Conservation (phyloP, 2,113 vertebrate genomes). For the Labeo catla region DNA sequence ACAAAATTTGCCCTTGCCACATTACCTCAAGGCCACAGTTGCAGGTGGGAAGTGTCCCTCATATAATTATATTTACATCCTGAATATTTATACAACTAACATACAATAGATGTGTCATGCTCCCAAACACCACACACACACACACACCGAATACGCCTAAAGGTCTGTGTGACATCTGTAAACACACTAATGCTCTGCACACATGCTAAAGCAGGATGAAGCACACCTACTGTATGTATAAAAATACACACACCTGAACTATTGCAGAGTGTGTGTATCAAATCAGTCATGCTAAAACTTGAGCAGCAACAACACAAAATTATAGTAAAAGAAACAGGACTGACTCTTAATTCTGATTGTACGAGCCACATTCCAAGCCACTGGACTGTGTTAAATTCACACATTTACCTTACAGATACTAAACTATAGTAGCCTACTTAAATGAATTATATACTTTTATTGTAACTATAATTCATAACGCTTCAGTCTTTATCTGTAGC, state of each 20-base stretch:
- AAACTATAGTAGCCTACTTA: not conserved
- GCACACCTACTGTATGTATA: not conserved
- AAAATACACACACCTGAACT: not conserved
- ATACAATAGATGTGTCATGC: conserved; percentile 2
- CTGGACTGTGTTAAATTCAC: not conserved
- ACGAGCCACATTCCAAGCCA: not conserved
- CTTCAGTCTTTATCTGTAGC: not conserved
- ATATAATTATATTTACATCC: not conserved
- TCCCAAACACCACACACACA: not conserved
- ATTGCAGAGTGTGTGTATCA: not conserved
- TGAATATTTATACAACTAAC: conserved; percentile 31
- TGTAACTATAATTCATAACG: not conserved
- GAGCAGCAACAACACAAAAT: not conserved
- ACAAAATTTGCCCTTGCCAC: not conserved
- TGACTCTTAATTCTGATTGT: not conserved
- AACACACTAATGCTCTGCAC: conserved; percentile 24
- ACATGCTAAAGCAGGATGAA: conserved; percentile 11
- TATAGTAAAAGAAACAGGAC: not conserved
- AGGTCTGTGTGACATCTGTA: conserved; percentile 3
- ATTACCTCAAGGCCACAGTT: not conserved
- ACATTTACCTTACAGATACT: not conserved
- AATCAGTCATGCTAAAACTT: not conserved
- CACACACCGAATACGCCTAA: not conserved
- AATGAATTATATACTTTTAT: not conserved
- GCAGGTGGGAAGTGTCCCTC: not conserved